These are phyloP conservation scores for Synanthedon myopaeformis DNA, from an alignment of 2,888 invertebrate species.

Conservation along the genomic window DNA sequence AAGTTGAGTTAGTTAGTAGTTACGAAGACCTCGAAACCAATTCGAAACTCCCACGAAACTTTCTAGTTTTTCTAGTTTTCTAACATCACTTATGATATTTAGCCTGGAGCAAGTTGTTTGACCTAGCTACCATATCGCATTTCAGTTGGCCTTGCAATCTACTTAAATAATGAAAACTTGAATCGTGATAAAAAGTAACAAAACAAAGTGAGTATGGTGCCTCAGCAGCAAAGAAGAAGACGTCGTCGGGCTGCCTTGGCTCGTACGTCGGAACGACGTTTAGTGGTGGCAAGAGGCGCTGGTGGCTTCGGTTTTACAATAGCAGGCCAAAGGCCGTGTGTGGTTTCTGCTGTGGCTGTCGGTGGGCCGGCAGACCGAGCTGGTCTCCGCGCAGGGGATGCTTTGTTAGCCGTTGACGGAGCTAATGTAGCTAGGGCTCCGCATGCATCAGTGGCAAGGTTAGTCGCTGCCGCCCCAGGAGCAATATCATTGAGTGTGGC, in stretches of 20 bases:
- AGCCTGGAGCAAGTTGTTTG: slow-evolving; percentile 4
- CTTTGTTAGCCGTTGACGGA: slow-evolving; percentile 91
- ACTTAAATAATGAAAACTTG: background rate
- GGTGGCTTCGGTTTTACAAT: slow-evolving; percentile 98
- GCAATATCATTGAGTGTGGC: slow-evolving; percentile 88
- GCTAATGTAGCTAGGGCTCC: slow-evolving; percentile 91
- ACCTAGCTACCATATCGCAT: slow-evolving; percentile 3
- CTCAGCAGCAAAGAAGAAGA: slow-evolving; percentile 59
- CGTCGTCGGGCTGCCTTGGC: slow-evolving; percentile 48
- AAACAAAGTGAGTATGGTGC: slow-evolving; percentile 40
- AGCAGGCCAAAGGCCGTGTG: slow-evolving; percentile 95
- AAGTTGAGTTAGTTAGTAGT: too few relatives aligned
- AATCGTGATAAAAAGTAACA: background rate
- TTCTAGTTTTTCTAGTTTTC: slow-evolving; percentile 61
- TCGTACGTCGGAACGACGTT: slow-evolving; percentile 77
- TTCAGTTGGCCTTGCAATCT: background rate
- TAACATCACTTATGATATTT: slow-evolving; percentile 5
- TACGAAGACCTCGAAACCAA: slow-evolving; percentile 48
- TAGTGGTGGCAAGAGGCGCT: slow-evolving; percentile 86
- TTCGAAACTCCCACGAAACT: slow-evolving; percentile 60
- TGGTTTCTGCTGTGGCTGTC: slow-evolving; percentile 91
- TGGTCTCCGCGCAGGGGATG: slow-evolving; percentile 92
- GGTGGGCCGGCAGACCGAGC: slow-evolving; percentile 89
- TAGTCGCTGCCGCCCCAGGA: slow-evolving; percentile 89
- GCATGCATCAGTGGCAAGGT: slow-evolving; percentile 92